Evolutionary conservation across 2,113 vertebrate genomes (phyloP), one percentile per base, ranked within the genome.

Genomic region (Pyrgilauda ruficollis): DNA sequence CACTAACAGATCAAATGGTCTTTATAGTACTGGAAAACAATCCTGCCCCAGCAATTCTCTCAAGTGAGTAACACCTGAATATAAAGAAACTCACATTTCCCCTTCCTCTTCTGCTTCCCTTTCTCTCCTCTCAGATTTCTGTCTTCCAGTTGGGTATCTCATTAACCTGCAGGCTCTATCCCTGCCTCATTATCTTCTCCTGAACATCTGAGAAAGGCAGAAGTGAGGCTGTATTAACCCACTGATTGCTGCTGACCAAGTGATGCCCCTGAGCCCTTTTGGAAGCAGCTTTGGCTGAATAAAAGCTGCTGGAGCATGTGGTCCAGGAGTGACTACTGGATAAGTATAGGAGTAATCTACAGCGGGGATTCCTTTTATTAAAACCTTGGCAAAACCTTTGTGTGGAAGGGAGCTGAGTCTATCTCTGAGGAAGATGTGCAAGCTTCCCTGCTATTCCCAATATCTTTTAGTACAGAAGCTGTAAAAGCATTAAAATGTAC

Each of bases 191-290:
- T 94, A 92, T 94, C 85, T 93, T 78, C 62, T 82, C 35, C 53
- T 52, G 70, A 93, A 84, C 68, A 93, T 89, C 79, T 83, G 84
- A 90, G 49, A 59, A 77, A 90, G 24, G 55, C 81, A 91, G 75
- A 66, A 91, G 72, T 30, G 61, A 79, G 49, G 47, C 68, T 93
- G 26, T 26, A 75, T 93, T 96, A 96, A 96, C 85, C 85, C 94
- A 66, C 63, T 77, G 72, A 88, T 47, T 90, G 85, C 87, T 87
- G 77, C 89, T 91, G 84, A 89, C 74, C 43, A 41, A 49, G 61
- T 7, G 76, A 72, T 83, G 67, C 89, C 69, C 84, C 77, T 76
- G 73, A 87, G 52, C 61, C 66, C 49, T 82, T 83, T 2, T 39
- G 70, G 66, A 79, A 79, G 44, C 33, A 88, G 75, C 31, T 92